A percentile compares a stretch with the other conserved stretches of the same genome.
Conservation (phyloP, 1,140 invertebrate species). For the Micrasema minimum region DNA sequence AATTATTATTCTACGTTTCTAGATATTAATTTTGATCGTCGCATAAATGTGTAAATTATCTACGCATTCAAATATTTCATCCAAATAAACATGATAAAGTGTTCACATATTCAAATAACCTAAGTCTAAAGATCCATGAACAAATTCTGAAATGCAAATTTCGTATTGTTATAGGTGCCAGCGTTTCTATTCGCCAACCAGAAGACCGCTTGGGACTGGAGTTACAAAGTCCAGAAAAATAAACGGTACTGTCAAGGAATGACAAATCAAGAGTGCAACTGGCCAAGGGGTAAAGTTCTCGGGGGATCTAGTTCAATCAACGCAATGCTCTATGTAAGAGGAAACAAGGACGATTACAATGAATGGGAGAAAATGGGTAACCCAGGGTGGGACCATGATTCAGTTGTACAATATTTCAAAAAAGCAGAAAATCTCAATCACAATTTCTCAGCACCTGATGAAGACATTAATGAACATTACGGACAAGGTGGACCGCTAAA, state of each 20-base stretch:
- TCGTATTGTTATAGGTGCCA: conserved; percentile 64
- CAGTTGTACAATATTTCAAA: conserved; percentile 73
- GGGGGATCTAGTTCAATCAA: conserved; percentile 85
- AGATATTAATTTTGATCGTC: too few species aligned
- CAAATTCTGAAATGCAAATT: too few species aligned
- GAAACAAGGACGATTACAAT: conserved; percentile 74
- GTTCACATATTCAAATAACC: too few species aligned
- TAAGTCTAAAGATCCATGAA: too few species aligned
- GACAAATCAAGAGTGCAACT: conserved; percentile 67
- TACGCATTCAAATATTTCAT: too few species aligned
- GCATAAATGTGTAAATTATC: too few species aligned
- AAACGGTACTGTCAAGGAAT: conserved; percentile 66
- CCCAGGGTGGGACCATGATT: conserved; percentile 72
- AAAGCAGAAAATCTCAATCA: conserved; percentile 59
- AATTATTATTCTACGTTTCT: too few species aligned
- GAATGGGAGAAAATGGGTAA: conserved; percentile 71
- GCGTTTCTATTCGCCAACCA: conserved; percentile 65
- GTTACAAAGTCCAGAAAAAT: conserved; percentile 73
- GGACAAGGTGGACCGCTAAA: conserved; percentile 60
- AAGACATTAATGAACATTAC: conserved; percentile 57
- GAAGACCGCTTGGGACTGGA: conserved; percentile 71
- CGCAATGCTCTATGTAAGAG: conserved; percentile 83
- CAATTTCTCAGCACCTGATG: conserved; percentile 56
- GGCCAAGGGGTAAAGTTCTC: conserved; percentile 76
- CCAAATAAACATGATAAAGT: too few species aligned